Percentiles rank a stretch among this genome's conserved stretches.
phyloP scores from a whole-genome alignment of 2,888 invertebrate species.

The Heliothis peltigera region DNA sequence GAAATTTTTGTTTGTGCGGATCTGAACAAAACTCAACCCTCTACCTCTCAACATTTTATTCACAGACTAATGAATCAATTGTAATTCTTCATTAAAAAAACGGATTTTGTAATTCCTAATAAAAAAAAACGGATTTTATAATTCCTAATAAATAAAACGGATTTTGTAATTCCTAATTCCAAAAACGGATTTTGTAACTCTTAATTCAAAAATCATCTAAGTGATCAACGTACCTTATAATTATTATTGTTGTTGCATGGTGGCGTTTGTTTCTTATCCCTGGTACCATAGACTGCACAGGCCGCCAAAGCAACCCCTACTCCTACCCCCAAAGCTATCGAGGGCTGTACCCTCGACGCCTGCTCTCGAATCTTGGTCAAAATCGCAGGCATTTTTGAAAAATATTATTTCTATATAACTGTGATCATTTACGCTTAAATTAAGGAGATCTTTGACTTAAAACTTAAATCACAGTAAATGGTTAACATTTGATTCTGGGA shows the following conservation, averaged over 20 bases:
- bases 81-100: too few relatives aligned
- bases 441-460: constrained; percentile 65
- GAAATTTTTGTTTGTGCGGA: too few relatives aligned
- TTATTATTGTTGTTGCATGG: constrained; percentile 85
- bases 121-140: too few relatives aligned
- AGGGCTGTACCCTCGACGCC: constrained; percentile 84
- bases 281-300: constrained; percentile 81
- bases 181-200: too few relatives aligned
- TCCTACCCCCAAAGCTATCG: constrained; percentile 83
- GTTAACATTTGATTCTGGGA: constrained; percentile 4
- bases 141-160: too few relatives aligned
- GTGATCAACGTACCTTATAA: constrained; percentile 84
- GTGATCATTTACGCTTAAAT: constrained; percentile 58
- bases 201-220: too few relatives aligned
- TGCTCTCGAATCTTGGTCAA: constrained; percentile 85
- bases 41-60: too few relatives aligned
- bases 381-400: constrained; percentile 84
- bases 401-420: constrained; percentile 25
- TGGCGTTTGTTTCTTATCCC: constrained; percentile 81
- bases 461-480: constrained; percentile 51
- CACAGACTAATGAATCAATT: too few relatives aligned
- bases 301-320: constrained; percentile 86
- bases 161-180: too few relatives aligned
- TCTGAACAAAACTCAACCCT: too few relatives aligned
- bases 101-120: too few relatives aligned